Base-by-base conservation (phyloP, 2,888 invertebrate genomes). In the Eupithecia vulgata region DNA sequence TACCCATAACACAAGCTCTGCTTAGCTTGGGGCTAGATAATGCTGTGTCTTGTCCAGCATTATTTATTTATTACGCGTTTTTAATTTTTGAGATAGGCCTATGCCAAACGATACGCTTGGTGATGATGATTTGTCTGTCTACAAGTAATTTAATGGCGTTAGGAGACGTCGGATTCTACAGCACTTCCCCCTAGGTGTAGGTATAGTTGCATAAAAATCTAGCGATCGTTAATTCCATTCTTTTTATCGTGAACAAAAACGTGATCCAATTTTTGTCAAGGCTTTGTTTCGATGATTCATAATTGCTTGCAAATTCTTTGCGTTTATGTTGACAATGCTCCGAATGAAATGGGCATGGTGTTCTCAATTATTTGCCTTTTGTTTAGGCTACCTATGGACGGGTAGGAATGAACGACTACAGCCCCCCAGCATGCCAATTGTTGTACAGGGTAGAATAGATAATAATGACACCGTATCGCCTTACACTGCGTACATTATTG, bases 261-360 rank as follows among this genome's bases (percentile, higher is more conserved):
- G 76, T 76, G 76, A 76, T 76, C 80, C 81, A 78, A 83, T 83
- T 83, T 78, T 77, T 76, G 80, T 78, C 74, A 79, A 72, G 66
- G 74, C 78, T 71, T 78, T 79, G 76, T 79, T 80, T 79, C 71
- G 75, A 72, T 74, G 15, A 75, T 62, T 76, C 77, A 75, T 81
- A 78, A 79, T 79, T 77, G 77, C 64, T 77, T 69, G 73, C 71
- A 75, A 78, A 76, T 76, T 76, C 73, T 74, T 66, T 69, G 35
- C 52, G 68, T 73, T 71, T 75, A 73, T 78, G 77, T 77, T 64
- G 59, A 57, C 57, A 45, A 70, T 71, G 57, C 71, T 42, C 67
- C 65, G 62, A 75, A 68, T 61, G 25, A 37, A 66, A 67, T 69
- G 62, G 62, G 48, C 35, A 48, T 37, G n/a, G 30, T n/a, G 37